These are phyloP conservation scores for Pyrrhia umbra DNA, from an alignment of 2,888 invertebrate species.

Conservation along the genomic window DNA sequence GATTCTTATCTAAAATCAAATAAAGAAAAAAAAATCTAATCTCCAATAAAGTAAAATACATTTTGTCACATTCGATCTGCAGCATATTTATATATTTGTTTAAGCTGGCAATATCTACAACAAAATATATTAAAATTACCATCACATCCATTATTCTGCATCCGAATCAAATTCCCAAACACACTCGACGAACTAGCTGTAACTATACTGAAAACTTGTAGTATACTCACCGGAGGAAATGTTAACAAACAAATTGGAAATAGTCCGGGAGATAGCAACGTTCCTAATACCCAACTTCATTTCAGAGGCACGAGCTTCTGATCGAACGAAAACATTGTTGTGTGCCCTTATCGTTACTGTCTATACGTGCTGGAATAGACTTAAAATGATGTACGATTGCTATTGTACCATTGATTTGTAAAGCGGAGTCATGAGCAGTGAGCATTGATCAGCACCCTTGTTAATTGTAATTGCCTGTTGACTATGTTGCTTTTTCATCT, in stretches of 20 bases:
- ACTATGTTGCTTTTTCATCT: too few species aligned
- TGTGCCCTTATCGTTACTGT: constrained; percentile 61
- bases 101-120: not conserved
- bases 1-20: too few species aligned
- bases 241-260: constrained; percentile 85
- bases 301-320: constrained; percentile 85
- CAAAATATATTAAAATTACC: constrained; percentile 8
- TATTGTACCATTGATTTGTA: too few species aligned
- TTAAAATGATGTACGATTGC: too few species aligned
- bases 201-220: constrained; percentile 53
- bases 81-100: too few species aligned
- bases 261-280: constrained; percentile 80
- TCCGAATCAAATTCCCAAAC: constrained; percentile 26
- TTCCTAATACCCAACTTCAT: constrained; percentile 88
- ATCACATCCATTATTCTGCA: constrained; percentile 7
- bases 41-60: too few species aligned
- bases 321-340: constrained; percentile 89
- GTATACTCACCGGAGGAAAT: constrained; percentile 65
- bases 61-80: too few species aligned
- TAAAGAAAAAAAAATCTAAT: too few species aligned
- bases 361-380: constrained; percentile 55
- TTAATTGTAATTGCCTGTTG: too few species aligned
- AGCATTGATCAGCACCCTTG: too few species aligned
- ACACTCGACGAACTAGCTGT: constrained; percentile 34
- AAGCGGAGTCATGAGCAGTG: too few species aligned